These are phyloP conservation scores for Montipora capitata DNA, from an alignment of 92 coral and sea anemone genomes.

Conservation along the genomic window DNA sequence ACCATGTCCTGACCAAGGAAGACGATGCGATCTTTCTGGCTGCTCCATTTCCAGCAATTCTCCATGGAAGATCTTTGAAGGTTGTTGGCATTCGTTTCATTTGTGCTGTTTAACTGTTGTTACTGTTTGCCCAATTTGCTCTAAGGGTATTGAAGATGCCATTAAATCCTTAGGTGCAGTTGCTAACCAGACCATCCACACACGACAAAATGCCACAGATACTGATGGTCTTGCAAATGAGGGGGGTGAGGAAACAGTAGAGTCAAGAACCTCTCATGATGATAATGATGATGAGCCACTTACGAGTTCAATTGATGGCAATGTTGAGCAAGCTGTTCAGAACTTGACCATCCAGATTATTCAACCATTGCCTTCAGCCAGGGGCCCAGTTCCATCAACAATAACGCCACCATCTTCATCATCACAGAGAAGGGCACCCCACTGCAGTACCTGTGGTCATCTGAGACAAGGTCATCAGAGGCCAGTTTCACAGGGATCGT, in stretches of 20 bases:
- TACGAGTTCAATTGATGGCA: neutral
- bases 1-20: no score
- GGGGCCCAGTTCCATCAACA: neutral
- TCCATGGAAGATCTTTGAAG: no score
- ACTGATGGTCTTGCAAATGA: neutral
- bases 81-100: constrained; percentile 2
- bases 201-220: neutral
- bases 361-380: neutral
- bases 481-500: neutral
- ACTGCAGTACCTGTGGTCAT: no score
- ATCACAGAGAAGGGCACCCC: neutral
- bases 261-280: neutral
- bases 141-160: constrained; percentile 34
- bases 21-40: no score
- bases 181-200: constrained; percentile 32
- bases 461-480: no score
- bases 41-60: no score
- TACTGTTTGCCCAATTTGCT: constrained; percentile 43
- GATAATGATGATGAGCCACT: constrained; percentile 27
- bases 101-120: neutral
- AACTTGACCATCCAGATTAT: constrained; percentile 6
- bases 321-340: constrained; percentile 25
- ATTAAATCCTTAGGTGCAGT: neutral
- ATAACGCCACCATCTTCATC: neutral
- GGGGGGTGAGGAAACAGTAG: neutral